phyloP scores from a whole-genome alignment of 2,888 invertebrate genomes.

The Lingula anatina region DNA sequence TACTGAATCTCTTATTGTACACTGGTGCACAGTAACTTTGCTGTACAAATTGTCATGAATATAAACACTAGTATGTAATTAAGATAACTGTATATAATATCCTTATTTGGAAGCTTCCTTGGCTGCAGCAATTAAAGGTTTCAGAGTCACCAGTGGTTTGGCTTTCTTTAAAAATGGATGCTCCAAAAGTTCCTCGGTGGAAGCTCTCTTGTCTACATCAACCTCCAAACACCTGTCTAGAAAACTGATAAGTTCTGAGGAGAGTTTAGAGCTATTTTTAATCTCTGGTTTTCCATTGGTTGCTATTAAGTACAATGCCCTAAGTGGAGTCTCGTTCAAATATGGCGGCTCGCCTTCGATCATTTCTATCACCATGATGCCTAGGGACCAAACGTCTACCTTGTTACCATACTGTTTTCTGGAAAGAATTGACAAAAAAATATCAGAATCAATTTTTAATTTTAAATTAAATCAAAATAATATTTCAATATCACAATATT shows the following conservation, averaged over 20 bases:
- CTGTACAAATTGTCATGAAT: too few species aligned
- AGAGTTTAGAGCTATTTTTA: constrained; percentile 74
- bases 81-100: too few species aligned
- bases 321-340: constrained; percentile 84
- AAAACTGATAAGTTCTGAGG: constrained; percentile 61
- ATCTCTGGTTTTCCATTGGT: constrained; percentile 91
- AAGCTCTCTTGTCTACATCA: constrained; percentile 84
- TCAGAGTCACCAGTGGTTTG: constrained; percentile 74
- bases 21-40: too few species aligned
- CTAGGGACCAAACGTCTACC: constrained; percentile 61
- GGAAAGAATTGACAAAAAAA: constrained; percentile 24
- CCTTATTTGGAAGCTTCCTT: constrained; percentile 70
- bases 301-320: constrained; percentile 88
- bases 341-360: constrained; percentile 97
- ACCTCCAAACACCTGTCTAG: constrained; percentile 85
- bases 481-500: too few species aligned
- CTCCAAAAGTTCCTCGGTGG: constrained; percentile 84
- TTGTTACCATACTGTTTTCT: constrained; percentile 90
- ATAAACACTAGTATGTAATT: too few species aligned
- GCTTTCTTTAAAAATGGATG: constrained; percentile 77
- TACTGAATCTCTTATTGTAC: too few species aligned
- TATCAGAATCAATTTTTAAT: too few species aligned
- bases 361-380: constrained; percentile 98
- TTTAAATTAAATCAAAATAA: too few species aligned
- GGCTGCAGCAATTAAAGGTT: constrained; percentile 86